Base-by-base conservation (phyloP, 2,113 vertebrate species). In the Machaerirhynchus nigripectus region DNA sequence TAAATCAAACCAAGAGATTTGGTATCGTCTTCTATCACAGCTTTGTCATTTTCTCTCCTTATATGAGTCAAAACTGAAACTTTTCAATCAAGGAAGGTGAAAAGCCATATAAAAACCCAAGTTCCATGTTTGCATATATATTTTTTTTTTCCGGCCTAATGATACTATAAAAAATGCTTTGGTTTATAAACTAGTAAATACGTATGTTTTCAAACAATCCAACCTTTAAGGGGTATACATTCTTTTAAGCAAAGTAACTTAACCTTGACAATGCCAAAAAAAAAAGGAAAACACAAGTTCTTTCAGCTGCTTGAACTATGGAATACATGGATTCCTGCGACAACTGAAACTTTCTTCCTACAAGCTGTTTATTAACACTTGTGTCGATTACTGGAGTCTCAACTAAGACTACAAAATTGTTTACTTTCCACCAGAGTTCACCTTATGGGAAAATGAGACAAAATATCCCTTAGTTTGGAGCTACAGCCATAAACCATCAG, bases 131-230 rank as follows among this genome's bases (percentile, higher is more conserved):
- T 37, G 2, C 22, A 15, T 39, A 3, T 37, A 47, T 46, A 13
- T 21, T 19, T 17, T 37, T 35, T 53, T n/a, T 42, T 49, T 9
- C 7, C 10, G 1, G n/a, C 17, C 42, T 26, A 46, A 33, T 1
- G 1, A 22, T 46, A 28, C 15, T 19, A 19, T 15, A 15, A 42
- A 75, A 46, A 60, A 57, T 5, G 4, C 2, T 89, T 55, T 47
- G 10, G 6, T 70, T 59, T 22, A 53, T 28, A 53, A 52, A 47
- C 11, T 13, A 76, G 10, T 24, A 75, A 89, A 75, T 19, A 42
- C 0, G 0, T 5, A 52, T 13, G 2, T 56, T 73, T 83, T 49
- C 7, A 90, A 79, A 10, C 4, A 60, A 44, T 28, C 22, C 22
- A 55, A 16, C 10, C 8, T 73, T 79, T 76, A 59, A 52, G 64